Base-by-base conservation (phyloP, 2,113 vertebrate genomes). In the Rattus rattus region DNA sequence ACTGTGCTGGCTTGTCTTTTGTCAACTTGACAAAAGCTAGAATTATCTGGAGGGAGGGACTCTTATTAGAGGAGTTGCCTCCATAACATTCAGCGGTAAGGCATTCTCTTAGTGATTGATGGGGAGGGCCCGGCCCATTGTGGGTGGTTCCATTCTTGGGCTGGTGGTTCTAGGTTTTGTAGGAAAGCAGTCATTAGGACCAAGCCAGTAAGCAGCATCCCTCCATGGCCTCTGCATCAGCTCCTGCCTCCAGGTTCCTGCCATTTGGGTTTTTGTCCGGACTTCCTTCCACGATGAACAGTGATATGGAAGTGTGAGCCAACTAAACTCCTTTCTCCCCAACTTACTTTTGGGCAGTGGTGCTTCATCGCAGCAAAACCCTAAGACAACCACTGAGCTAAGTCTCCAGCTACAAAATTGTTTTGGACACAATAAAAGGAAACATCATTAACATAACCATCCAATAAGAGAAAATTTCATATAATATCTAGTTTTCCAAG, bases 381-480 rank as follows among this genome's bases (percentile, higher is more conserved):
- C 20, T 43, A 73, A 73, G 72, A 73, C n/a, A 73, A 72, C 67
- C 54, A 73, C 54, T 73, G 76, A 93, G 8, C 20, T 69, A 88
- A 63, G 88, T 17, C 9, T 75, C 39, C 24, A 89, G 39, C 76
- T 61, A 54, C 54, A 90, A 59, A 94, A 52, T 63, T 36, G 76
- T 63, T n/a, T 63, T 61, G 72, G 91, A 81, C 26, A 65, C 1
- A n/a, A 54, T 0, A 77, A 61, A 93, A 93, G 91, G 36, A 76
- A 96, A 91, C 76, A 86, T 33, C 16, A 89, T 89, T 89, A 43
- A 59, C 17, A 72, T 13, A 33, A 43, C 17, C 26, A 47, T 22
- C 10, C 54, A 65, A 63, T 79, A 63, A 72, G 88, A 87, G 43
- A 93, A 91, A 94, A 92, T 83, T 56, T 92, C 19, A 94, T 1